A percentile compares a stretch with the other conserved stretches of the same genome.
Conservation (phyloP, 2,797 vertebrate species). For the Loriculus beryllinus region DNA sequence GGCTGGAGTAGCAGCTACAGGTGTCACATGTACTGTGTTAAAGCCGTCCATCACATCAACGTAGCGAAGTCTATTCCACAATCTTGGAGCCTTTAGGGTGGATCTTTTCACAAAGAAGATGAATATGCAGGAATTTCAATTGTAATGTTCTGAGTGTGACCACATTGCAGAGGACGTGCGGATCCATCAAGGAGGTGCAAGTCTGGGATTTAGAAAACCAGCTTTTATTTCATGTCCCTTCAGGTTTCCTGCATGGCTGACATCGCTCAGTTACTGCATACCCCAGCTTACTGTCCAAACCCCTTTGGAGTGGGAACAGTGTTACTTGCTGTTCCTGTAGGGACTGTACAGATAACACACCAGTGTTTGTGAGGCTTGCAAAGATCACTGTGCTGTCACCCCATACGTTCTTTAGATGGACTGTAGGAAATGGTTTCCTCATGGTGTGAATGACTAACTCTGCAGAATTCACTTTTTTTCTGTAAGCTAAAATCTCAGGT, state of each 20-base stretch:
- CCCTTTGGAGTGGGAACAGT: neutral
- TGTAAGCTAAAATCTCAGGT: neutral
- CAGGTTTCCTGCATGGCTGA: neutral
- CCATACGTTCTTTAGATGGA: fast-evolving
- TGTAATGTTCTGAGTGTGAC: neutral
- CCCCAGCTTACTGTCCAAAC: neutral
- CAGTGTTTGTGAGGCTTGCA: neutral
- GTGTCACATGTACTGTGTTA: neutral
- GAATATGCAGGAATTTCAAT: neutral
- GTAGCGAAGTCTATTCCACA: neutral
- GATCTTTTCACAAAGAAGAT: neutral
- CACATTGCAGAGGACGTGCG: fast-evolving
- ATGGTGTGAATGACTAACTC: fast-evolving
- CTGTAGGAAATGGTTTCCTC: neutral
- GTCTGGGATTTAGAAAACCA: neutral
- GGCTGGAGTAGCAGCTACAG: neutral
- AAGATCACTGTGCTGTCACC: neutral
- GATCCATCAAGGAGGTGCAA: neutral
- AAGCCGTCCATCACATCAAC: neutral
- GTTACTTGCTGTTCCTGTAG: neutral
- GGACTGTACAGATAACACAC: neutral
- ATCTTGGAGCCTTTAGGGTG: neutral
- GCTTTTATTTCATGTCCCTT: neutral
- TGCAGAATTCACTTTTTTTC: neutral
- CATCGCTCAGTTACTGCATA: neutral